Evolutionary conservation across 1,140 invertebrate species (phyloP), one percentile per base, ranked within the genome.

Genomic region (Holotrichia oblita): DNA sequence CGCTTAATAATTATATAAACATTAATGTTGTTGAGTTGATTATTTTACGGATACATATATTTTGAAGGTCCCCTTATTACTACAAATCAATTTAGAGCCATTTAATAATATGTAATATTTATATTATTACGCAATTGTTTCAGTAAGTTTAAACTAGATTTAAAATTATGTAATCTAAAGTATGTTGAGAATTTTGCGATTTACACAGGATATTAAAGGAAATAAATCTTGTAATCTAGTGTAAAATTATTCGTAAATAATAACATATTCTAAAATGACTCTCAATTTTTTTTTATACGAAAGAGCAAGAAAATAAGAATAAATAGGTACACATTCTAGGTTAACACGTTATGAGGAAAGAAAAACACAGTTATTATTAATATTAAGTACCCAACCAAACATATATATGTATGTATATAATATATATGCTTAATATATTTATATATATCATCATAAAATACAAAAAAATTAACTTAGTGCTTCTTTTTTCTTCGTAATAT

Each of bases 391-490:
- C 73, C 73, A 74, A 74, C 73, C 73, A 69, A 69, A 69, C 61
- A 69, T 69, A 69, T 69, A 69, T 69, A 69, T 69, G 44, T 48
- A 48, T 48, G 27, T 69, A 69, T 69, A 69, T 69, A 69, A 69
- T 69, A 69, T 69, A 69, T 69, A 69, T 69, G 61, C 22, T 69
- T 69, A 69, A 69, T 69, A 69, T 74, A 74, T 74, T 24, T 74
- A 74, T 74, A 74, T 74, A 74, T 74, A 74, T 74, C 61, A 40
- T 74, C 27, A 74, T 74, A 74, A 44, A 74, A 74, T 74, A 74
- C 73, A 74, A 74, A 74, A 74, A 74, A 74, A 74, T 74, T 74
- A 74, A 74, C 73, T 74, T 74, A 74, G 61, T 69, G 61, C 61
- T 72, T n/a, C 24, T 40, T 42, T 74, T 34, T 34, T 34, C 27